Percentiles rank a stretch among this genome's conserved stretches.
phyloP scores from a whole-genome alignment of 2,888 invertebrate species.

The Rhagophthalmus giganteus region DNA sequence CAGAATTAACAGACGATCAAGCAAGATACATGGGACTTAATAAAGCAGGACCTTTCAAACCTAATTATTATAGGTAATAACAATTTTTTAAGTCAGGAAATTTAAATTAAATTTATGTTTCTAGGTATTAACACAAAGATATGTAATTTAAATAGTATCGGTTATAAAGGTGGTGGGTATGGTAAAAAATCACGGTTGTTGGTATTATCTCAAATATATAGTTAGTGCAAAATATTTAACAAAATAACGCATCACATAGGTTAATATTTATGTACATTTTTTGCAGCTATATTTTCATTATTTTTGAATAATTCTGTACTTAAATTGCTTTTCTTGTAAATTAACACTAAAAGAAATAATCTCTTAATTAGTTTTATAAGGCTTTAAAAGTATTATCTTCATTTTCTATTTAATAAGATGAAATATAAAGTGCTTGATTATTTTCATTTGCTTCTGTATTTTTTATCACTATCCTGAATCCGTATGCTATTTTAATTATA shows the following conservation, averaged over 20 bases:
- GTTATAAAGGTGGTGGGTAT: slow-evolving; percentile 15
- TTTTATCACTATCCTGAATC: too few relatives aligned
- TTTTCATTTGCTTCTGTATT: too few relatives aligned
- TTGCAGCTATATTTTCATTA: not conserved
- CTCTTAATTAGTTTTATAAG: not conserved
- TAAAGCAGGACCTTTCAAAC: slow-evolving; percentile 98
- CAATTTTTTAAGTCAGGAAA: not conserved
- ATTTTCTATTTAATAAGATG: too few relatives aligned
- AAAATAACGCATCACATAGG: slow-evolving; percentile 21
- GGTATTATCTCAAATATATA: slow-evolving; percentile 23
- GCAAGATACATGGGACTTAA: slow-evolving; percentile 96
- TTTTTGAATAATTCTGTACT: too few relatives aligned
- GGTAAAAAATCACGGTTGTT: slow-evolving; percentile 19
- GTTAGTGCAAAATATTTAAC: slow-evolving; percentile 22
- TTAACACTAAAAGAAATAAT: not conserved
- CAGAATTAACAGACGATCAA: slow-evolving; percentile 94
- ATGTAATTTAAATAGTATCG: not conserved
- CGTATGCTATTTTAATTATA: too few relatives aligned
- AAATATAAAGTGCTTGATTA: too few relatives aligned
- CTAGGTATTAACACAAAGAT: slow-evolving; percentile 19
- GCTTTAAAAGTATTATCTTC: not conserved
- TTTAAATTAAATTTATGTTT: slow-evolving; percentile 3
- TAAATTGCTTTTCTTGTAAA: not conserved
- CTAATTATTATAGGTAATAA: slow-evolving; percentile 91
- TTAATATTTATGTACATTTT: not conserved